These are phyloP conservation scores for Sisor rabdophorus DNA, from an alignment of 2,113 vertebrate species.

Conservation along the genomic window DNA sequence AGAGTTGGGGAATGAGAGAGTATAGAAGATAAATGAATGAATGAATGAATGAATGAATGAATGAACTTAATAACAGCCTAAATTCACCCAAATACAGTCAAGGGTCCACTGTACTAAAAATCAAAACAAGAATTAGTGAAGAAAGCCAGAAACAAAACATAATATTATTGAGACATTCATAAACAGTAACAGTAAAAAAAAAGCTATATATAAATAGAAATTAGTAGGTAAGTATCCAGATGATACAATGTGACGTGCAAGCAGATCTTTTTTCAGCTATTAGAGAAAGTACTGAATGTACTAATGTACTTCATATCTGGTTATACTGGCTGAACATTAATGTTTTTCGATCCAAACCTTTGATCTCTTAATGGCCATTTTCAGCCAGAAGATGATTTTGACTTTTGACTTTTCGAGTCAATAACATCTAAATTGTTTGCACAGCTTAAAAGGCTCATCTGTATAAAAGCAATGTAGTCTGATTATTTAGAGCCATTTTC, in stretches of 20 bases:
- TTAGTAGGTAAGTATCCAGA: not conserved
- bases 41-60: no score
- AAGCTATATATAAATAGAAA: not conserved
- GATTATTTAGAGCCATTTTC: conserved; percentile 8
- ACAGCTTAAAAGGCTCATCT: conserved; percentile 3
- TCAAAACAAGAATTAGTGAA: no score
- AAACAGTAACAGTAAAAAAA: no score
- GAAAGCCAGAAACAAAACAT: no score
- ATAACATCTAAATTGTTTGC: conserved; percentile 4
- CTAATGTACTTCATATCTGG: not conserved
- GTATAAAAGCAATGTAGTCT: conserved; percentile 2
- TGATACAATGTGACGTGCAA: not conserved
- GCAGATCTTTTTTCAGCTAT: not conserved
- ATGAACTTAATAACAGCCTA: no score
- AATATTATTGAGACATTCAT: not conserved
- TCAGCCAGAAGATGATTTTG: not conserved
- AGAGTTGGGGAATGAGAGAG: no score
- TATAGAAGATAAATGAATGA: no score
- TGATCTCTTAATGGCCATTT: conserved; percentile 12
- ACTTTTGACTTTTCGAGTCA: conserved; percentile 10
- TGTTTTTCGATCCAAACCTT: not conserved
- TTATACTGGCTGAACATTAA: not conserved
- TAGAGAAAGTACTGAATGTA: not conserved
- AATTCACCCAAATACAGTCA: no score
- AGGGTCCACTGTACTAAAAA: no score